These are phyloP conservation scores for Tauraco hartlaubi DNA, from an alignment of 2,797 vertebrate species.

Conservation along the genomic window DNA sequence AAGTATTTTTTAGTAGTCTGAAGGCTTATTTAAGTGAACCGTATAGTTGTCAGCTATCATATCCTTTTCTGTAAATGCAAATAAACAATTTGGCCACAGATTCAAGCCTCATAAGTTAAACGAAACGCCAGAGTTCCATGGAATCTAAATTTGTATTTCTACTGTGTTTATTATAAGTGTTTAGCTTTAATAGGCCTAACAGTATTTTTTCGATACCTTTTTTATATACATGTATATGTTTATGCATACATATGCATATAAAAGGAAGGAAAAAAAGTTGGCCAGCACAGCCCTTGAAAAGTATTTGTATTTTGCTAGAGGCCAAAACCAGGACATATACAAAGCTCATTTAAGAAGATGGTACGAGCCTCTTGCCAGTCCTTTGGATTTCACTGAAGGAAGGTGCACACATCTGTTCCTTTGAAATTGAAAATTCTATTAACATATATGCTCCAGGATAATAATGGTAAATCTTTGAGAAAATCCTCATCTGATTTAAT, in stretches of 20 bases:
- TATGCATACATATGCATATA: no score
- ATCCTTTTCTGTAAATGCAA: background rate
- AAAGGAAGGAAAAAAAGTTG: background rate
- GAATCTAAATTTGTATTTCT: background rate
- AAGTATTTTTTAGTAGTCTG: background rate
- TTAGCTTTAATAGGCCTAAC: background rate
- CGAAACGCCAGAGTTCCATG: background rate
- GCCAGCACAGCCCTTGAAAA: background rate
- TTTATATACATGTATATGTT: background rate
- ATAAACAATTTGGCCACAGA: background rate
- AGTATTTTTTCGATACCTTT: background rate
- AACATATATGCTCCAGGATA: background rate
- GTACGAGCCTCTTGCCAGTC: background rate
- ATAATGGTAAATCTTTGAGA: background rate
- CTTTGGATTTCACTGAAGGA: background rate
- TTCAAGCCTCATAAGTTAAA: background rate
- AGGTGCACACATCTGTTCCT: background rate
- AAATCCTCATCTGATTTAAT: background rate
- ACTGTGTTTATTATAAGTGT: background rate
- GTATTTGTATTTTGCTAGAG: background rate
- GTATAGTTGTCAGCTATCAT: background rate
- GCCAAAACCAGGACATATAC: background rate
- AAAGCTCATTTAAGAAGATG: background rate
- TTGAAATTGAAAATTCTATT: background rate
- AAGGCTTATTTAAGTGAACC: background rate